Conservation (phyloP, 2,113 vertebrate genomes). For the Microtus richardsoni region DNA sequence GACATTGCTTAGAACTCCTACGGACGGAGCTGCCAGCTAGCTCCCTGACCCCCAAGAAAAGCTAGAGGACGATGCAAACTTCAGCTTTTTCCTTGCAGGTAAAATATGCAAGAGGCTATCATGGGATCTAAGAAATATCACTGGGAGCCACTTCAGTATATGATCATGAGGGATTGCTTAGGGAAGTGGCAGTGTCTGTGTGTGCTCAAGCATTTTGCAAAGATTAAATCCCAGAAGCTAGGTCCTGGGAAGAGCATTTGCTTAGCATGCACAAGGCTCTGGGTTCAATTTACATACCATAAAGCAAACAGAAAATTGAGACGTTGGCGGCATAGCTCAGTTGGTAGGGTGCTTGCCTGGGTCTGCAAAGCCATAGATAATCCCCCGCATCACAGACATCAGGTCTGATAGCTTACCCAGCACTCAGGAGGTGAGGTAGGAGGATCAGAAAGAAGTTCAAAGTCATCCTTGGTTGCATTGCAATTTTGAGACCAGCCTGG, state of each 20-base stretch:
- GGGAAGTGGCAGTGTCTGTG: background rate
- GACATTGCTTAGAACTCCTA: background rate
- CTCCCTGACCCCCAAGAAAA: background rate
- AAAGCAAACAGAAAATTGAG: background rate
- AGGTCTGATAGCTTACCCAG: too few species aligned
- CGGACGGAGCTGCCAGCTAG: background rate
- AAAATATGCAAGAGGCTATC: background rate
- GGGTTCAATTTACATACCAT: too few species aligned
- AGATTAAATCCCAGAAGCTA: slow-evolving; percentile 37
- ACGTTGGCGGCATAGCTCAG: background rate
- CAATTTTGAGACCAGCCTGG: background rate
- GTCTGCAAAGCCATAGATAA: background rate
- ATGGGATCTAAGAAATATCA: background rate
- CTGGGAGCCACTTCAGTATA: background rate
- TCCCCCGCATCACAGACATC: background rate
- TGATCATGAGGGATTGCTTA: background rate
- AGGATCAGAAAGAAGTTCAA: background rate
- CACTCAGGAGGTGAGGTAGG: background rate
- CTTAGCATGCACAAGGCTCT: background rate
- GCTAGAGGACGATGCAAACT: background rate
- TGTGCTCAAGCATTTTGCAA: background rate
- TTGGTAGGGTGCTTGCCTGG: background rate
- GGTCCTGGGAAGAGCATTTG: background rate
- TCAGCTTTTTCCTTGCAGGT: background rate
- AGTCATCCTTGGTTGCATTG: background rate